These are phyloP conservation scores for Acanthosepion lycidas DNA, from an alignment of 2,888 invertebrate genomes.

Conservation along the genomic window DNA sequence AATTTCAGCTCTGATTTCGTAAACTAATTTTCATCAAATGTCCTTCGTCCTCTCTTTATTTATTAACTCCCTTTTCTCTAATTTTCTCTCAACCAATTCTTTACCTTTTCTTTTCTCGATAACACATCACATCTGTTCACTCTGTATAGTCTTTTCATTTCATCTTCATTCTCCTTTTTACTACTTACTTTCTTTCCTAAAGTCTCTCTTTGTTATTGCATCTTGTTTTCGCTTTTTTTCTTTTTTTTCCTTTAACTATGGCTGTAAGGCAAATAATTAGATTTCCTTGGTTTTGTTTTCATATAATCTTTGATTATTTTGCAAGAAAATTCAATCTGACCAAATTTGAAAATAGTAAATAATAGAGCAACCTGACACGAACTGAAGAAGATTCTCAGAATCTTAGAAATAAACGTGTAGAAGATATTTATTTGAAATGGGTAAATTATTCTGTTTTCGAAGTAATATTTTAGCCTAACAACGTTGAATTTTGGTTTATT, in stretches of 20 bases:
- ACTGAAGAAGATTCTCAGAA: neutral
- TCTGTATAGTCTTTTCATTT: neutral
- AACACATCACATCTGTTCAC: neutral
- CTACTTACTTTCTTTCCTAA: neutral
- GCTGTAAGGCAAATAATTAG: neutral
- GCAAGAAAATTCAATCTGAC: neutral
- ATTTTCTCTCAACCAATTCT: no score
- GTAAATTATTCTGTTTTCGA: neutral
- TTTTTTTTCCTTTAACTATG: neutral
- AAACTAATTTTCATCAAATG: neutral
- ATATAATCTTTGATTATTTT: neutral
- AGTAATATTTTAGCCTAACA: neutral
- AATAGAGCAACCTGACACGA: neutral
- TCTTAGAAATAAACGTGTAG: neutral
- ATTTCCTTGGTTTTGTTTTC: neutral
- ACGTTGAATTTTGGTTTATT: neutral
- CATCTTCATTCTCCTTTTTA: neutral
- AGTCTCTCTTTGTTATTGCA: neutral
- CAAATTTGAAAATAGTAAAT: neutral
- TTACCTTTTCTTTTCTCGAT: no score
- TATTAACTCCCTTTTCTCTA: neutral
- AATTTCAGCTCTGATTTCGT: neutral
- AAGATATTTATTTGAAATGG: neutral
- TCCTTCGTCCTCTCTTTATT: neutral
- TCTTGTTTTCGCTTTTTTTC: neutral